A percentile compares a stretch with the other conserved stretches of the same genome.
These are phyloP conservation scores for Mormyrus hasselquistii DNA, from an alignment of 2,797 vertebrate genomes.

Conservation along the genomic window DNA sequence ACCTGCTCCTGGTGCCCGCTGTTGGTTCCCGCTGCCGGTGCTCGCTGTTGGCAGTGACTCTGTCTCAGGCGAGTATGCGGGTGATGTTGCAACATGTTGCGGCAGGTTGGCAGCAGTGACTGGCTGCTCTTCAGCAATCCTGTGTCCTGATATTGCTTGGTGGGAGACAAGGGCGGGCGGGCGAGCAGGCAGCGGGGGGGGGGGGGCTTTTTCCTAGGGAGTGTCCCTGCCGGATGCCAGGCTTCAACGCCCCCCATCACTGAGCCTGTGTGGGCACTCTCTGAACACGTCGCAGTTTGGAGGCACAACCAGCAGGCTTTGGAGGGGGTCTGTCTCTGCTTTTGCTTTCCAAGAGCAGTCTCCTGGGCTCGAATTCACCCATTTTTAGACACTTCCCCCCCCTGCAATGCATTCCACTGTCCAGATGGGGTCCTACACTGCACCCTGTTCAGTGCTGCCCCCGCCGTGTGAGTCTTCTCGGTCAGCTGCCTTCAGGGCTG, in stretches of 20 bases:
- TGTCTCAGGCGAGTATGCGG: not conserved
- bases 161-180: not conserved
- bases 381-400: not conserved
- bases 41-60: not conserved
- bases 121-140: conserved; percentile 16
- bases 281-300: not conserved
- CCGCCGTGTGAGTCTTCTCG: not conserved
- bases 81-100: not conserved
- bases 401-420: not conserved
- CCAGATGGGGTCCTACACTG: not conserved
- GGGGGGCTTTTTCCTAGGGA: not conserved
- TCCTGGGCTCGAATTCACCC: not conserved
- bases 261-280: not conserved
- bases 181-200: not conserved
- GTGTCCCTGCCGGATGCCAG: not conserved
- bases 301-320: not conserved
- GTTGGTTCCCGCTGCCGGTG: not conserved
- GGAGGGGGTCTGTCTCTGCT: not conserved
- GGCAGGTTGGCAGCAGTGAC: not conserved
- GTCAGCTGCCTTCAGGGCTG: not conserved
- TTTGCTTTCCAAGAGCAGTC: not conserved
- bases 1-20: not conserved
- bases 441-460: not conserved
- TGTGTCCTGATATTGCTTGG: not conserved
- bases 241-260: not conserved